Evolutionary conservation across 2,797 vertebrate species (phyloP).

Genomic region (Hippopotamyrus pictus): DNA sequence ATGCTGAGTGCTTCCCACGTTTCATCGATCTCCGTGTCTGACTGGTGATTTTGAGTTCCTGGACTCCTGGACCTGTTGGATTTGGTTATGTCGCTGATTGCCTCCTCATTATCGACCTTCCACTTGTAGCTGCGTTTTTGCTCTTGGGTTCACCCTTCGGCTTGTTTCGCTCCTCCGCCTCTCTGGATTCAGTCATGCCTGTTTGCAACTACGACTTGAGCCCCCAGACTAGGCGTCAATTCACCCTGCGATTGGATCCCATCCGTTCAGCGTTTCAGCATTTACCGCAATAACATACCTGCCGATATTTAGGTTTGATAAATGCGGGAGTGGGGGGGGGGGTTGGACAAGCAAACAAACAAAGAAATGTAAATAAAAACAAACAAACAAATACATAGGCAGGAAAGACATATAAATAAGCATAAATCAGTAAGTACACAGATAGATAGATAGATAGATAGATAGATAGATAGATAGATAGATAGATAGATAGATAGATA

Average conservation of each 20-base stretch:
- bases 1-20: not conserved
- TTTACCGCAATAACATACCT: not conserved
- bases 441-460: too few species aligned
- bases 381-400: not conserved
- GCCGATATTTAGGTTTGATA: not conserved
- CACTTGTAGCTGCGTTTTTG: not conserved
- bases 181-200: not conserved
- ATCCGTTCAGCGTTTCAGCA: not conserved
- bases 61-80: not conserved
- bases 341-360: not conserved
- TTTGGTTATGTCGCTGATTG: not conserved
- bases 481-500: too few species aligned
- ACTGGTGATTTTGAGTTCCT: not conserved
- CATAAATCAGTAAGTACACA: not conserved
- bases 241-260: not conserved
- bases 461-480: too few species aligned
- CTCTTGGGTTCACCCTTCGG: not conserved
- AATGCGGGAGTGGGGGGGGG: not conserved
- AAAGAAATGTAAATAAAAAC: not conserved
- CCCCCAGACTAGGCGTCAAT: not conserved
- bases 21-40: not conserved
- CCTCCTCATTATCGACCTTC: not conserved
- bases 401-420: not conserved
- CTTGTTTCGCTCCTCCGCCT: not conserved
- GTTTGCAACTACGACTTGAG: not conserved